Base-by-base conservation (phyloP, 2,797 vertebrate genomes). In the Fistularia commersonii region DNA sequence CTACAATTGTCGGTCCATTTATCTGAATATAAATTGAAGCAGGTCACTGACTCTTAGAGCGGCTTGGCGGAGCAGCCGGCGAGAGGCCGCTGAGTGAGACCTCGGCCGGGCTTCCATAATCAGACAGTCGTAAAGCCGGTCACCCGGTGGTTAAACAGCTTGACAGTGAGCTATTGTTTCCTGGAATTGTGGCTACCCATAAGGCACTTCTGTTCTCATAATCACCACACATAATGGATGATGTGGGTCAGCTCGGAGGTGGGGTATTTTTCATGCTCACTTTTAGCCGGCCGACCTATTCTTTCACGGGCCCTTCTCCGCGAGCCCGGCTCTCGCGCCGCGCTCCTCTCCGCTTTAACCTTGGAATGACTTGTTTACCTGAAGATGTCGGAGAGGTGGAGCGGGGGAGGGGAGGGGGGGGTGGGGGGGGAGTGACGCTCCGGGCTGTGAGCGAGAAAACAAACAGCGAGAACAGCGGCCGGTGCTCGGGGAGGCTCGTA, bases 181-280 rank as follows among this genome's bases (percentile, higher is more conserved):
- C 77, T 72, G 75, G 76, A 81, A 70, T 77, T 79, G 78, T 79
- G 81, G 81, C 73, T 83, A 87, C 79, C 78, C 87, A 85, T 81
- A 85, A 88, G 87, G 82, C 84, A 86, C 72, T 85, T 77, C 88
- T 85, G 72, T 82, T 88, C 87, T 89, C 88, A 90, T 90, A 89
- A 90, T 89, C 88, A 87, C 86, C 79, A 61, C 80, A 89, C 81
- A 89, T 91, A 91, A 91, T 91, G 90, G 89, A 91, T 89, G 90
- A 90, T 90, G 63, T 89, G 88, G 90, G 89, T 91, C 91, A 91
- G 59, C 66, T 56, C 82, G 80, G 87, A 88, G 87, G 85, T 89
- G 88, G 87, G 77, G 79, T 84, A 92, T 91, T 90, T 90, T 90
- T 90, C 90, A 90, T 90, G 84, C 86, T 91, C 89, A 90, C 80